Percentiles rank a stretch among this genome's conserved stretches.
These are phyloP conservation scores for Caerostris extrusa DNA, from an alignment of 1,140 invertebrate species.

Conservation along the genomic window DNA sequence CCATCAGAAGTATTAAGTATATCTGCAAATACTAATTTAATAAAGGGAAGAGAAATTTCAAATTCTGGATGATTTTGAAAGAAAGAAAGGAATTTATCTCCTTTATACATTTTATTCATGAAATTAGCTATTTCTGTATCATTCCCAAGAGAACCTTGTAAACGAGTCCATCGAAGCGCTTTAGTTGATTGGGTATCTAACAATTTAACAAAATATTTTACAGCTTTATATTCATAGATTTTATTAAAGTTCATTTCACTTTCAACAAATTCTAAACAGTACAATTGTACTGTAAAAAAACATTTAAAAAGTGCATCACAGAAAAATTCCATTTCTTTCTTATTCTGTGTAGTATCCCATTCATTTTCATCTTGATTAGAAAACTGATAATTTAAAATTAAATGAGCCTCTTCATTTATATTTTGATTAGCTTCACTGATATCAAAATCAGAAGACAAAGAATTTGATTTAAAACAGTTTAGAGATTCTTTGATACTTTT, in stretches of 20 bases:
- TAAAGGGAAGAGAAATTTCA: background rate
- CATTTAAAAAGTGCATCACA: background rate
- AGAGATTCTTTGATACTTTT: background rate
- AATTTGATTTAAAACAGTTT: background rate
- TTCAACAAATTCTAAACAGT: background rate
- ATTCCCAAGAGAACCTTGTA: background rate
- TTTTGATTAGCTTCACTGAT: background rate
- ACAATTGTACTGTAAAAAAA: background rate
- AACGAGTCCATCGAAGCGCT: background rate
- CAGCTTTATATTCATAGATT: background rate
- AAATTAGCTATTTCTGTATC: background rate
- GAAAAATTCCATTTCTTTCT: background rate
- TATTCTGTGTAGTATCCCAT: no score
- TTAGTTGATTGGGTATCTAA: background rate
- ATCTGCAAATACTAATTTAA: background rate
- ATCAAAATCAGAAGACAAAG: background rate
- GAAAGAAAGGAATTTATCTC: background rate
- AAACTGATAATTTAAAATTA: no score
- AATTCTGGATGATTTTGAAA: background rate
- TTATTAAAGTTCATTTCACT: background rate
- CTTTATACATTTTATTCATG: constrained; percentile 14
- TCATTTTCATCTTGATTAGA: no score
- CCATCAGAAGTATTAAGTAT: background rate
- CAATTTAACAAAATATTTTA: background rate
- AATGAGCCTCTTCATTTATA: no score